These are phyloP conservation scores for Polylopha cassiicola DNA, from an alignment of 2,888 invertebrate species.

Conservation along the genomic window DNA sequence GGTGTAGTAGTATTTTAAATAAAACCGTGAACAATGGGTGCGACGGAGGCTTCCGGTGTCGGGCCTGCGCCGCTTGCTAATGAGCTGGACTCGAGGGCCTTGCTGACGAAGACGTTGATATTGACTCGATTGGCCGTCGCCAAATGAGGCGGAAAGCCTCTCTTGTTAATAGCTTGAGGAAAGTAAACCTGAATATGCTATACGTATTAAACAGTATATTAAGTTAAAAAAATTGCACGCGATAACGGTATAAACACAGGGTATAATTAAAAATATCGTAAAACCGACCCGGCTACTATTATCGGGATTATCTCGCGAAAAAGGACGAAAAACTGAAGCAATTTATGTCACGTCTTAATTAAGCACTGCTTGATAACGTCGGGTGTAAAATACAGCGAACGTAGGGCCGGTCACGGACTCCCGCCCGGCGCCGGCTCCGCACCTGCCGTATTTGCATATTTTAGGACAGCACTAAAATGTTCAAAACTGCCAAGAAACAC, in stretches of 20 bases:
- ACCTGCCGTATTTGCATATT: slow-evolving; percentile 21
- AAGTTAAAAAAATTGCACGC: too few relatives aligned
- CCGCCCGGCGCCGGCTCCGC: slow-evolving; percentile 6
- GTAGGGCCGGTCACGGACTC: slow-evolving; percentile 4
- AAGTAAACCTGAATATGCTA: too few relatives aligned
- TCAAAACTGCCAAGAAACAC: slow-evolving; percentile 5
- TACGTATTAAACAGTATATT: too few relatives aligned
- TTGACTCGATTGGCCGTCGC: too few relatives aligned
- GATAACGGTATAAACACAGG: too few relatives aligned
- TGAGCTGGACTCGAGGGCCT: slow-evolving; percentile 19
- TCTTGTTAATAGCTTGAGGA: too few relatives aligned
- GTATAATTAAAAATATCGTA: too few relatives aligned
- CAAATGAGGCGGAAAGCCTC: too few relatives aligned
- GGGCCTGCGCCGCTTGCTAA: slow-evolving; percentile 18
- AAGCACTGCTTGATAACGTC: slow-evolving; percentile 10
- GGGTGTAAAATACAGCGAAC: slow-evolving; percentile 3
- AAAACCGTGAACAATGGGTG: slow-evolving; percentile 24
- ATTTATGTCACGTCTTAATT: slow-evolving; percentile 14
- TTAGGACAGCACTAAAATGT: slow-evolving; percentile 5
- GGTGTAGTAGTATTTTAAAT: slow-evolving; percentile 1
- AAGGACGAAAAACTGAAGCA: slow-evolving; percentile 3
- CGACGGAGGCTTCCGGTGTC: slow-evolving; percentile 26
- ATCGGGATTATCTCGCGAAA: too few relatives aligned
- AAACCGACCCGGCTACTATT: too few relatives aligned
- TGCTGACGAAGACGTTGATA: too few relatives aligned